A percentile compares a stretch with the other conserved stretches of the same genome.
Conservation (phyloP, 2,888 invertebrate species). For the Tiphia femorata region DNA sequence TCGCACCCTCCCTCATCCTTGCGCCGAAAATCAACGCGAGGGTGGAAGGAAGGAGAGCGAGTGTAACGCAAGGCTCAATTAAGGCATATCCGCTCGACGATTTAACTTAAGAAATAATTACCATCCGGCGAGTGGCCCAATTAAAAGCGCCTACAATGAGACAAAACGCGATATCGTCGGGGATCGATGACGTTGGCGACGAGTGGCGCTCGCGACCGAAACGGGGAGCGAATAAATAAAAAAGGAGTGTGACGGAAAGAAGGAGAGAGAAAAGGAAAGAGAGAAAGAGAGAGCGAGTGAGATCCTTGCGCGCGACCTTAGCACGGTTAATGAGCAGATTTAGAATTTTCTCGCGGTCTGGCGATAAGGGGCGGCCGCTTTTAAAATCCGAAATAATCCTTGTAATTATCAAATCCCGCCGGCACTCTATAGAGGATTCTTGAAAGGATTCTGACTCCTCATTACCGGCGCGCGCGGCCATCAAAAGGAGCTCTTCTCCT, state of each 20-base stretch:
- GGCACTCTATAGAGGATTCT: conserved; percentile 56
- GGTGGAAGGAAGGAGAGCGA: too few relatives aligned
- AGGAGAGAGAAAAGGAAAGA: neutral
- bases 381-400: conserved; percentile 65
- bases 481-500: conserved; percentile 53
- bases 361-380: conserved; percentile 59
- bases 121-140: conserved; percentile 46
- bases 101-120: conserved; percentile 46
- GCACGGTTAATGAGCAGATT: conserved; percentile 63
- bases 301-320: conserved; percentile 20
- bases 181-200: conserved; percentile 35
- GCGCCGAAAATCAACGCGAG: too few relatives aligned
- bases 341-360: conserved; percentile 67
- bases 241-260: neutral
- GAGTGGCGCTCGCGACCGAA: conserved; percentile 5
- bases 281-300: too few relatives aligned
- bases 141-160: conserved; percentile 47
- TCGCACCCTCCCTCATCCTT: too few relatives aligned
- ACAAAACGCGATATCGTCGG: conserved; percentile 19
- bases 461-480: conserved; percentile 54
- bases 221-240: conserved; percentile 15
- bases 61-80: conserved; percentile 14
- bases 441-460: conserved; percentile 66
- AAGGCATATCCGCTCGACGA: conserved; percentile 12
- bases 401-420: conserved; percentile 67